These are phyloP conservation scores for Onthophagus sagittarius DNA, from an alignment of 2,888 invertebrate genomes.

Conservation along the genomic window DNA sequence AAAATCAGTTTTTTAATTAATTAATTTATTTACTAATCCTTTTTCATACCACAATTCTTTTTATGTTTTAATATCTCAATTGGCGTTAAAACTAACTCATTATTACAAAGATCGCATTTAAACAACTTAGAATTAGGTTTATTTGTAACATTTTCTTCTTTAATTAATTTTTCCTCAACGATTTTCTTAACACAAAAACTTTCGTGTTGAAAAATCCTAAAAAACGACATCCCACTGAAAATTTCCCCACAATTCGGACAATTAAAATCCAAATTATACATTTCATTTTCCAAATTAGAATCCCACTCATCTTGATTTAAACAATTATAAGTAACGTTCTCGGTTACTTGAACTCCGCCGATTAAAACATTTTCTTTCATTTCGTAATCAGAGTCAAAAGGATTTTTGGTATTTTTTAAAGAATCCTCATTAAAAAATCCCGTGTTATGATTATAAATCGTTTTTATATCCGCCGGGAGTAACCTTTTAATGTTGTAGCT, in stretches of 20 bases:
- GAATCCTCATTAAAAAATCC: conserved; percentile 45
- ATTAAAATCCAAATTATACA: conserved; percentile 62
- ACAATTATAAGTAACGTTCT: conserved; percentile 77
- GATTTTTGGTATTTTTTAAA: conserved; percentile 53
- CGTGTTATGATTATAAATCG: conserved; percentile 59
- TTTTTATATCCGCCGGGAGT: conserved; percentile 79
- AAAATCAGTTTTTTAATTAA: too few species aligned
- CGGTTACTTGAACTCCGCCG: conserved; percentile 79
- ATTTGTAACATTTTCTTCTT: conserved; percentile 29
- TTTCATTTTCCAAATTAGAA: conserved; percentile 57
- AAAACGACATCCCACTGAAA: conserved; percentile 57
- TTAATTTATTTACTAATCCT: too few species aligned
- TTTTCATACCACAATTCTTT: conserved; percentile 52
- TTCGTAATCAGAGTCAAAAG: conserved; percentile 64
- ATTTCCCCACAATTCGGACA: conserved; percentile 67
- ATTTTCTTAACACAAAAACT: conserved; percentile 48
- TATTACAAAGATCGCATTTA: conserved; percentile 69
- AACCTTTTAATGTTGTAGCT: conserved; percentile 78
- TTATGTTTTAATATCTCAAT: conserved; percentile 85
- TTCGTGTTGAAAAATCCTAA: conserved; percentile 74
- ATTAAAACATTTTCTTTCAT: conserved; percentile 63
- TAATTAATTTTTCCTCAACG: conserved; percentile 30
- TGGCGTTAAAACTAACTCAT: conserved; percentile 66
- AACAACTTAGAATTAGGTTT: conserved; percentile 50
- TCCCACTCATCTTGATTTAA: conserved; percentile 68